Evolutionary conservation across 2,888 invertebrate genomes (phyloP), one percentile per base, ranked within the genome.

Genomic region (Ophion obscuratus): DNA sequence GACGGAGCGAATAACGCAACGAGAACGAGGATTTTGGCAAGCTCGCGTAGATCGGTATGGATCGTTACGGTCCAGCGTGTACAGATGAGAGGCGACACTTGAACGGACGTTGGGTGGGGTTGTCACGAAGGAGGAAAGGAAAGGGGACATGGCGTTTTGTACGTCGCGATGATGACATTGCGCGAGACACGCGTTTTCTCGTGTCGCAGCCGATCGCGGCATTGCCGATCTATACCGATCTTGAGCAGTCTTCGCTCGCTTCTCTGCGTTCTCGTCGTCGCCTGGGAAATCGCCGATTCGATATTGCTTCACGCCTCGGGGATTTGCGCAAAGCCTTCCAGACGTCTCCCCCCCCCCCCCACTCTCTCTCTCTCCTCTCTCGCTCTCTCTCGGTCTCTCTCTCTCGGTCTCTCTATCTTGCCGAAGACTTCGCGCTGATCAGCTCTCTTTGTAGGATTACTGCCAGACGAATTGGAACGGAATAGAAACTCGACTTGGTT

Each of bases 271-370:
- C 17, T 53, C 53, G 53, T 53, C 81, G 80, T 87, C 88, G 78
- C 90, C 89, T 90, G 88, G 87, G 90, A 85, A 90, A 90, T 88
- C 83, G 78, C 67, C 86, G 77, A 80, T 81, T 71, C 84, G 82
- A 81, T 81, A 76, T 89, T 89, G 88, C 88, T 86, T 88, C 88
- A 87, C 81, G 81, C 81, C 64, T 80, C 67, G 40, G 36, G 73
- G 88, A 81, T 89, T 90, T 90, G 88, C 94, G 89, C 94, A 94
- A 86, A 93, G 86, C 86, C 86, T 86, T 24, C 73, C 24, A 73
- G 57, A 80, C 64, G 40, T 59, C 74, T 40, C 40, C 36, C n/a
- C 9, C 57, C 24, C 61, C 27, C 47, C 40, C 47, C 44, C 36
- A 59, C 64, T 27, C 17, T 77, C 83, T 53, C 27, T 68, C 24